phyloP scores from a whole-genome alignment of 2,888 invertebrate genomes.

The Bimastos eiseni region DNA sequence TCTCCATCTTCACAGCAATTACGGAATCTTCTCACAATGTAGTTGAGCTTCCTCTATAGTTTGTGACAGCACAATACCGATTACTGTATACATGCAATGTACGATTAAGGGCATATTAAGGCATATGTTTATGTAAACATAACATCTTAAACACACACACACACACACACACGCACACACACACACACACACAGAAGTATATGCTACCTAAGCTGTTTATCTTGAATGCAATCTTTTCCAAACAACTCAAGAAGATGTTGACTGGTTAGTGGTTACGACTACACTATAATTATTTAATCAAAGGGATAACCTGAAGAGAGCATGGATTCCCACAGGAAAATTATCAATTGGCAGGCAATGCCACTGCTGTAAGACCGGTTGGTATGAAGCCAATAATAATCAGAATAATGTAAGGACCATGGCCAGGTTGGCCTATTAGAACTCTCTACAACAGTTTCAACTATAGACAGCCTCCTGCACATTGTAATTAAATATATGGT shows the following conservation, averaged over 20 bases:
- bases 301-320: neutral
- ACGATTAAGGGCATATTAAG: too few relatives aligned
- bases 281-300: neutral
- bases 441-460: neutral
- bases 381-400: neutral
- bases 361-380: neutral
- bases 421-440: neutral
- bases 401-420: neutral
- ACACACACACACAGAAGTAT: neutral
- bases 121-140: neutral
- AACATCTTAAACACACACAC: too few relatives aligned
- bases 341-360: neutral
- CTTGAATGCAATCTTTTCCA: neutral
- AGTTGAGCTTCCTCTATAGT: neutral
- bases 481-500: neutral
- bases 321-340: constrained; percentile 9
- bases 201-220: neutral
- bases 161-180: neutral
- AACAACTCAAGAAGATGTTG: neutral
- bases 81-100: neutral
- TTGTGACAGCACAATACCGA: neutral
- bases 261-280: neutral
- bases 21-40: neutral
- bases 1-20: neutral
- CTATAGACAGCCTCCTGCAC: neutral